Conservation (phyloP, 2,888 invertebrate species). For the Agonum fuliginosum region DNA sequence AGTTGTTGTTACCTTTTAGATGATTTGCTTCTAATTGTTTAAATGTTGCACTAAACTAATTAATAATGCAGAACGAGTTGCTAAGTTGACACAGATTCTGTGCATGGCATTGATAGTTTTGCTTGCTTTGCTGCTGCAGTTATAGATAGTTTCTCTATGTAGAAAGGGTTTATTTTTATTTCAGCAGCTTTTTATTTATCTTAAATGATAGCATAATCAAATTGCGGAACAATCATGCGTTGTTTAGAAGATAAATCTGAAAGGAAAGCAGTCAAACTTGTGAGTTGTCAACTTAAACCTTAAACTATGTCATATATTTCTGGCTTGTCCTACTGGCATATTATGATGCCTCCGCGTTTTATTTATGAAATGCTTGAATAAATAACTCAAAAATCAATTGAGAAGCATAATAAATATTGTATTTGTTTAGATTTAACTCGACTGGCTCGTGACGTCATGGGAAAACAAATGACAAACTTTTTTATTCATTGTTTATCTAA, state of each 20-base stretch:
- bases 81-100: too few relatives aligned
- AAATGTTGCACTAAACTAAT: too few relatives aligned
- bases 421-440: neutral
- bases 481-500: neutral
- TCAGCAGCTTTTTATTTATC: neutral
- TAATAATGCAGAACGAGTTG: too few relatives aligned
- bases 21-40: neutral
- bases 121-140: too few relatives aligned
- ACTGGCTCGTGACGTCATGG: neutral
- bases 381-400: neutral
- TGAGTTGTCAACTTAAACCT: neutral
- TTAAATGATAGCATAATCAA: neutral
- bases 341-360: neutral
- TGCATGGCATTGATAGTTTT: too few relatives aligned
- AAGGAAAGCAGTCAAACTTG: neutral
- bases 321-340: neutral
- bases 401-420: neutral
- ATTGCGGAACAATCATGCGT: neutral
- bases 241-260: neutral
- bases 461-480: neutral
- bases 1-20: conserved; percentile 46
- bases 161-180: too few relatives aligned
- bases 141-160: too few relatives aligned
- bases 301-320: neutral
- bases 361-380: too few relatives aligned